Conservation (phyloP, 1,140 invertebrate species). For the Diplogasteroides magnus region DNA sequence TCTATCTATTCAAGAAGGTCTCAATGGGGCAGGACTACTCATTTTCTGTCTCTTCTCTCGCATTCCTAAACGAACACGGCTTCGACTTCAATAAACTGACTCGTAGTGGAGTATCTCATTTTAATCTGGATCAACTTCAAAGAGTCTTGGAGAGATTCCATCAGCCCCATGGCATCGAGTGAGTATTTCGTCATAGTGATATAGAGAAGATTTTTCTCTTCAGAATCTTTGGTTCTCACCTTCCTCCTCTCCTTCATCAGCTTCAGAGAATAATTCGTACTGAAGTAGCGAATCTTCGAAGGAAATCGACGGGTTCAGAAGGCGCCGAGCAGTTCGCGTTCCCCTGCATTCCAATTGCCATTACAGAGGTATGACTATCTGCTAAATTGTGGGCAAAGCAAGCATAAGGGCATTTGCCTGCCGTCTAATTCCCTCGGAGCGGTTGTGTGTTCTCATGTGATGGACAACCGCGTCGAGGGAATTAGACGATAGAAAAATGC, state of each 20-base stretch:
- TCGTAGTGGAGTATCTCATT: background rate
- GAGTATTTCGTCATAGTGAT: conserved; percentile 6
- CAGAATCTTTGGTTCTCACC: background rate
- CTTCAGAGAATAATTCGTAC: background rate
- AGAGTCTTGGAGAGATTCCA: conserved; percentile 6
- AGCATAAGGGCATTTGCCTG: too few species aligned
- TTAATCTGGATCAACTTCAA: conserved; percentile 12
- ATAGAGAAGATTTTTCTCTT: background rate
- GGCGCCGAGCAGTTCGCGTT: background rate
- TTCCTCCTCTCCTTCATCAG: background rate
- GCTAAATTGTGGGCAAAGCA: background rate
- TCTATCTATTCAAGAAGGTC: conserved; percentile 5
- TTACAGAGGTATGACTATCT: background rate
- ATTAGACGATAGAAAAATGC: too few species aligned
- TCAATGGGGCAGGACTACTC: conserved; percentile 3
- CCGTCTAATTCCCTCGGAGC: too few species aligned
- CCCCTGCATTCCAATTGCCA: background rate
- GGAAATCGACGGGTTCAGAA: conserved; percentile 12
- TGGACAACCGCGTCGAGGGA: too few species aligned
- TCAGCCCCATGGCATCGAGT: conserved; percentile 5
- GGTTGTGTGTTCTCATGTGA: too few species aligned
- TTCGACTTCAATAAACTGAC: conserved; percentile 12
- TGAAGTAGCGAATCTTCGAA: background rate
- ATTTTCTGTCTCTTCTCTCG: conserved; percentile 11
- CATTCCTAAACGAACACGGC: conserved; percentile 5